phyloP scores from a whole-genome alignment of 1,140 invertebrate genomes.

The Hypothenemus hampei region DNA sequence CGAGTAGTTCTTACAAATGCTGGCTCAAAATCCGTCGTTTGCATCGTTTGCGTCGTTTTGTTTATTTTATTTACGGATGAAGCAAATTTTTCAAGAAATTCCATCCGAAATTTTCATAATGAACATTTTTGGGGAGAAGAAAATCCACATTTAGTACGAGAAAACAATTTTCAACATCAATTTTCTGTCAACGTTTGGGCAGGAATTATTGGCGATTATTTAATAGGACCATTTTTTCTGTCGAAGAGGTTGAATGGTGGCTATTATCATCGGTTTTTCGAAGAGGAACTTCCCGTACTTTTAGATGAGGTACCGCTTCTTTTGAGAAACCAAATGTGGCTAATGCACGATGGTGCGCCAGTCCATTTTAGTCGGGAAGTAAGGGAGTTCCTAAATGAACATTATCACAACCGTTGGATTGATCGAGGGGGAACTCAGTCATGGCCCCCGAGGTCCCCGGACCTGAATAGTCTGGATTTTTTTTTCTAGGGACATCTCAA shows the following conservation, averaged over 20 bases:
- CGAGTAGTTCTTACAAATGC: too few species aligned
- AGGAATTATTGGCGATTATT: too few species aligned
- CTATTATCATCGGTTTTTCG: conserved; percentile 3
- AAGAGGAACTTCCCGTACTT: conserved; percentile 1
- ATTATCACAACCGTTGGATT: not conserved
- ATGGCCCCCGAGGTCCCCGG: not conserved
- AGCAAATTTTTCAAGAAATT: too few species aligned
- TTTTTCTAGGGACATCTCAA: not conserved
- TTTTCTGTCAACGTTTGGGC: not conserved
- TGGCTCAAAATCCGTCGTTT: too few species aligned
- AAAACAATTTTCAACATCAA: not conserved
- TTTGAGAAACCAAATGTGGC: conserved; percentile 6
- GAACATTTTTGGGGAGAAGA: not conserved
- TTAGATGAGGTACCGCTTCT: conserved; percentile 3
- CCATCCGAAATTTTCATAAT: conserved; percentile 1
- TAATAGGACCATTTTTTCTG: conserved; percentile 5
- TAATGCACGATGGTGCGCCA: conserved; percentile 8
- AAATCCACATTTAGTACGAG: not conserved
- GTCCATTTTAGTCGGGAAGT: not conserved
- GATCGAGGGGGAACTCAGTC: not conserved
- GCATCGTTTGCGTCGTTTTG: too few species aligned
- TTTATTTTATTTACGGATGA: too few species aligned
- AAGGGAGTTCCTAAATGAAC: not conserved
- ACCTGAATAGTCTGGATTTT: not conserved
- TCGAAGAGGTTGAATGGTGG: not conserved